These are phyloP conservation scores for Caenorhabditis sp. DNA, from an alignment of 2,888 invertebrate genomes.

Conservation along the genomic window DNA sequence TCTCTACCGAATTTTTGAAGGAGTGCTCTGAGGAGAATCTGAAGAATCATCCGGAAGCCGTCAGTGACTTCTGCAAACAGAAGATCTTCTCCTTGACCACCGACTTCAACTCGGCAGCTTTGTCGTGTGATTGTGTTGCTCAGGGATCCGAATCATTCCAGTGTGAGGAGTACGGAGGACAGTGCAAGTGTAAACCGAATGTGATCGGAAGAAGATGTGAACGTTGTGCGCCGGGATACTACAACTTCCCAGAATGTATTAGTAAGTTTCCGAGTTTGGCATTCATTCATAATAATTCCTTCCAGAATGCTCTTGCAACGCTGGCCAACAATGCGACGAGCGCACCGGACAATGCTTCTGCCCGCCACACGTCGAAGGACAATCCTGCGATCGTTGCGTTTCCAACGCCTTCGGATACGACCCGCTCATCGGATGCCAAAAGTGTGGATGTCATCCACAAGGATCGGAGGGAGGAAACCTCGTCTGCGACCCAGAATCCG, in stretches of 20 bases:
- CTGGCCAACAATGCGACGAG: conserved; percentile 93
- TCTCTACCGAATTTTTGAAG: conserved; percentile 90
- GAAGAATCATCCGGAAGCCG: conserved; percentile 86
- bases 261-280: conserved; percentile 69
- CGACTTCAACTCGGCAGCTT: conserved; percentile 95
- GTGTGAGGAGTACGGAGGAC: conserved; percentile 95
- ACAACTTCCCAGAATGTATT: conserved; percentile 94
- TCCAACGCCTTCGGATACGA: conserved; percentile 94
- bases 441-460: conserved; percentile 92
- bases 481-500: conserved; percentile 92
- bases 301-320: conserved; percentile 86
- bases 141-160: conserved; percentile 90
- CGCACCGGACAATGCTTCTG: conserved; percentile 94
- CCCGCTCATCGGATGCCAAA: conserved; percentile 94
- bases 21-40: conserved; percentile 92
- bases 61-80: conserved; percentile 89
- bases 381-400: conserved; percentile 92
- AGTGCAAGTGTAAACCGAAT: conserved; percentile 94
- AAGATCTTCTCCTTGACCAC: conserved; percentile 95
- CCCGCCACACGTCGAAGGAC: conserved; percentile 92
- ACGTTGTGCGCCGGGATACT: conserved; percentile 92
- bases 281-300: neutral
- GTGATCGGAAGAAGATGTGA: conserved; percentile 93
- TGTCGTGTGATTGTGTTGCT: conserved; percentile 92
- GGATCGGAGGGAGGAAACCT: conserved; percentile 89